Evolutionary conservation across 2,113 vertebrate genomes (phyloP).

Genomic region (Petroica traversi): DNA sequence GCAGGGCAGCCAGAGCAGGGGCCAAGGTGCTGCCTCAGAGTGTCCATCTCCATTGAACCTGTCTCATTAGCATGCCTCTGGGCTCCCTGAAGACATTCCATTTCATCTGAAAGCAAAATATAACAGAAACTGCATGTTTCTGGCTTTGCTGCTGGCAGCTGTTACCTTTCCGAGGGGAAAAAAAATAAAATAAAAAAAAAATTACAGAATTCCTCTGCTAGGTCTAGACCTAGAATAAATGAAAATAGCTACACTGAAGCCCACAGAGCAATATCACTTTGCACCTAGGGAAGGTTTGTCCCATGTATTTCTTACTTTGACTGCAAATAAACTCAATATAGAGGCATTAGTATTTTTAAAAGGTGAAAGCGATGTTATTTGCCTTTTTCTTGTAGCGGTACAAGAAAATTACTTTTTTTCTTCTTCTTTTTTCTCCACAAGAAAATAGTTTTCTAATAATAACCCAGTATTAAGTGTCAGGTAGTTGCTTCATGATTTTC

Average conservation of each 20-base stretch:
- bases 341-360: slow-evolving; percentile 51
- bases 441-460: slow-evolving; percentile 56
- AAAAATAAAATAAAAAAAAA: neutral
- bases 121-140: slow-evolving; percentile 71
- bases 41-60: slow-evolving; percentile 61
- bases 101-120: slow-evolving; percentile 62
- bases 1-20: slow-evolving; percentile 21
- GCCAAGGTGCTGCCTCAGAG: slow-evolving; percentile 34
- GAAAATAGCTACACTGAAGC: slow-evolving; percentile 1
- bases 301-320: slow-evolving; percentile 50
- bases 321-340: slow-evolving; percentile 38
- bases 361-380: slow-evolving; percentile 15
- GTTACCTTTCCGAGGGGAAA: slow-evolving; percentile 47
- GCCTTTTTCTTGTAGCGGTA: neutral
- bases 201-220: neutral
- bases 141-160: slow-evolving; percentile 68
- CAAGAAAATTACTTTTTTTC: neutral
- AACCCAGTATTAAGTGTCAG: slow-evolving; percentile 42
- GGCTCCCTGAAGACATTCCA: slow-evolving; percentile 34
- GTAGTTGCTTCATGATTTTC: slow-evolving; percentile 45
- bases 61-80: slow-evolving; percentile 52
- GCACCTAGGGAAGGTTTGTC: slow-evolving; percentile 18
- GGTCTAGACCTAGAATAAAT: slow-evolving; percentile 36
- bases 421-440: neutral
- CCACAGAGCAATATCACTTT: slow-evolving; percentile 13